Evolutionary conservation across 2,888 invertebrate species (phyloP), one percentile per base, ranked within the genome.

Genomic region (Cheilosia variabilis): DNA sequence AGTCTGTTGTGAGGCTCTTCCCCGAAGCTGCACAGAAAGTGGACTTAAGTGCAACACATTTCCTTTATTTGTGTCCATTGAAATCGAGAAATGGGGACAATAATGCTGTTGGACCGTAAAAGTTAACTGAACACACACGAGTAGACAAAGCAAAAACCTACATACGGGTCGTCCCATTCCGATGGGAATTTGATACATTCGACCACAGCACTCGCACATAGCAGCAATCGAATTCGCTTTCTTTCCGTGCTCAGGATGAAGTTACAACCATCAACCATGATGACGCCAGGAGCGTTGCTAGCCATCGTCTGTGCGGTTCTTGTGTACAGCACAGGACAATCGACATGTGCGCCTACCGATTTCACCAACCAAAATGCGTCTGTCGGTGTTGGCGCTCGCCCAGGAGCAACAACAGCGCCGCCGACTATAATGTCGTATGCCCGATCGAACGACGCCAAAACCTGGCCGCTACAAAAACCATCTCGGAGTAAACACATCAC

Each of bases 11-110:
- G 58, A 52, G 84, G 58, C 79, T 71, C 66, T 45, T 71, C 41
- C 53, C 41, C 22, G 50, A 66, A 71, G 55, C 60, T 60, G 55
- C 55, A 84, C 75, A 71, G 80, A 80, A 84, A 84, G 84, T 80
- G 84, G 71, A 80, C 84, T 84, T 84, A 80, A 84, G 84, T 84
- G 84, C 84, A 84, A 76, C 80, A 80, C 84, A 84, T 84, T 84
- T 76, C 66, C 71, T 80, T 80, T 84, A 84, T 76, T 84, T 71
- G 80, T 75, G 80, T 65, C 75, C 71, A 80, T 75, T 80, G 75
- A 84, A 60, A 84, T 71, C 65, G 55, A 80, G 71, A 80, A 80
- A 84, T 84, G 84, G 80, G 84, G 84, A 84, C 84, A 80, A 75
- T 80, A 84, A 84, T 71, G 75, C 80, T 60, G 69, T 60, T 80